Evolutionary conservation across 2,797 vertebrate genomes (phyloP).

Genomic region (Prunella strophiata): DNA sequence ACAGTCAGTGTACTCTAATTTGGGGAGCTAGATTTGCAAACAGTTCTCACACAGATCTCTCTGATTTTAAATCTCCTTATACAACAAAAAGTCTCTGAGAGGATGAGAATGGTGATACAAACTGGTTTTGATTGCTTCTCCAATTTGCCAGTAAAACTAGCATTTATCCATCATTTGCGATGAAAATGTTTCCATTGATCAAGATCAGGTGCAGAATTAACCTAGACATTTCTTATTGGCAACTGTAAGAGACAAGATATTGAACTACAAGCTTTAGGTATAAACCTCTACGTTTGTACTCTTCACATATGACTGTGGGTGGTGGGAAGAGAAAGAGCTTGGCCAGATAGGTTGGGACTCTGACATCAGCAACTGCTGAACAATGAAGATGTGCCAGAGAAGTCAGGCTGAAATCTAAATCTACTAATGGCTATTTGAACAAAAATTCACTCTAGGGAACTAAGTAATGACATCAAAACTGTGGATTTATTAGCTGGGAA

Average conservation of each 20-base stretch:
- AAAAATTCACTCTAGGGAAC: background rate
- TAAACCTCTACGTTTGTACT: background rate
- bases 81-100: constrained; percentile 1
- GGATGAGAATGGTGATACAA: background rate
- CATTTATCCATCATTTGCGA: background rate
- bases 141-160: background rate
- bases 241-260: background rate
- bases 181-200: background rate
- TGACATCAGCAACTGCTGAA: background rate
- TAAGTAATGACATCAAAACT: background rate
- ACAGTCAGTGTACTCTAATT: background rate
- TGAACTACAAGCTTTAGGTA: background rate
- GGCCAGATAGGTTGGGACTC: background rate
- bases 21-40: constrained; percentile 49
- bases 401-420: background rate
- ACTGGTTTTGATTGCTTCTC: background rate
- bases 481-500: background rate
- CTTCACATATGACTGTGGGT: background rate
- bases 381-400: background rate
- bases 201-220: background rate
- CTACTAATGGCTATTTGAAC: background rate
- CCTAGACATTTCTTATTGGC: background rate
- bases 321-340: background rate
- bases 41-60: constrained; percentile 1
- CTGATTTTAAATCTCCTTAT: constrained; percentile 8